These are phyloP conservation scores for Cetoscarus ocellatus DNA, from an alignment of 2,797 vertebrate genomes.

Conservation along the genomic window DNA sequence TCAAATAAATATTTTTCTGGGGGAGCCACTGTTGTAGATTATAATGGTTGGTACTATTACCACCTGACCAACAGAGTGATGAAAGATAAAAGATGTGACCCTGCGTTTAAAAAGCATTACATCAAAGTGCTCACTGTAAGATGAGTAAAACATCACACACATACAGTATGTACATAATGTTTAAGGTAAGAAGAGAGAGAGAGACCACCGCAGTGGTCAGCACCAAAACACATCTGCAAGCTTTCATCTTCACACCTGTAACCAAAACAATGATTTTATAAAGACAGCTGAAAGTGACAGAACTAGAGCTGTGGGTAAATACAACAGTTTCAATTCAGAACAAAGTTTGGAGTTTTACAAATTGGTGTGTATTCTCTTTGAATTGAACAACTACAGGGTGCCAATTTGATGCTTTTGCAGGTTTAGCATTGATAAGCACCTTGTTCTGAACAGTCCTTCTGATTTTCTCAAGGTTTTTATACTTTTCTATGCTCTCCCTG, in stretches of 20 bases:
- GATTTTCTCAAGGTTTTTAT: too few relatives aligned
- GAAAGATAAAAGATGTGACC: conserved; percentile 10
- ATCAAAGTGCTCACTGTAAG: conserved; percentile 41
- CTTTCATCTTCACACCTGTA: conserved; percentile 52
- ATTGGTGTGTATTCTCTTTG: background rate
- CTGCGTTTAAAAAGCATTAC: conserved; percentile 26
- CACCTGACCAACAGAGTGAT: background rate
- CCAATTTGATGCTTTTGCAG: background rate
- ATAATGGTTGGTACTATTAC: background rate
- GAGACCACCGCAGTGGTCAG: conserved; percentile 40
- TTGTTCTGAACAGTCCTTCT: too few relatives aligned
- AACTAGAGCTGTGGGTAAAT: conserved; percentile 1
- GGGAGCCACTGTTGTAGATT: too few relatives aligned
- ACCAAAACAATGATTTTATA: background rate
- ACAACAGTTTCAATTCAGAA: background rate
- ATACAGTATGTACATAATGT: background rate
- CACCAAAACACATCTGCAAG: conserved; percentile 37
- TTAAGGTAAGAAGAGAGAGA: conserved; percentile 13
- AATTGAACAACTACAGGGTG: too few relatives aligned
- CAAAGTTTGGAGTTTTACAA: background rate
- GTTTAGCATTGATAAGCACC: too few relatives aligned
- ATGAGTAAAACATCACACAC: conserved; percentile 16
- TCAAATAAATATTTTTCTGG: too few relatives aligned
- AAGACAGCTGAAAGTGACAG: conserved; percentile 17
- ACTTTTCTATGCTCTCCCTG: too few relatives aligned